A percentile compares a stretch with the other conserved stretches of the same genome.
phyloP scores from a whole-genome alignment of 2,797 vertebrate genomes.

The Podarcis siculus region DNA sequence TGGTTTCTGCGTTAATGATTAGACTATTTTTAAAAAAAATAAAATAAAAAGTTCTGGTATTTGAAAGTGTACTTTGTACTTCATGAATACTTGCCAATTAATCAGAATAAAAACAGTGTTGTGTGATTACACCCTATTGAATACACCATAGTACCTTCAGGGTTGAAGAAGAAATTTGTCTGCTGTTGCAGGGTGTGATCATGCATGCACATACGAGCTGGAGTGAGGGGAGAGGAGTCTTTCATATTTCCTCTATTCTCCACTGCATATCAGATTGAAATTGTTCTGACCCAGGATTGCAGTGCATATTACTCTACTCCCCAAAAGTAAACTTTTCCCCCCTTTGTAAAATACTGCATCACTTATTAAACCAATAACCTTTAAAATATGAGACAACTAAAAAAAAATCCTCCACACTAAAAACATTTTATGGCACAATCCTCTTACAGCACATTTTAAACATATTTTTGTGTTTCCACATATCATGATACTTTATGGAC shows the following conservation, averaged over 20 bases:
- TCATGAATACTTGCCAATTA: slow-evolving; percentile 76
- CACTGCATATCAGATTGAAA: slow-evolving; percentile 67
- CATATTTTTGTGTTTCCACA: slow-evolving; percentile 83
- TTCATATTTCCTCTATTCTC: slow-evolving; percentile 67
- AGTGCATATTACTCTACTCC: slow-evolving; percentile 68
- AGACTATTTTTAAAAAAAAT: slow-evolving; percentile 78
- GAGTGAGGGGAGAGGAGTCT: slow-evolving; percentile 24
- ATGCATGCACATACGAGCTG: neutral
- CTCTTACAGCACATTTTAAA: slow-evolving; percentile 71
- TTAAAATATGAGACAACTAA: slow-evolving; percentile 69
- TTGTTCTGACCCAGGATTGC: slow-evolving; percentile 59
- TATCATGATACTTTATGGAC: slow-evolving; percentile 91
- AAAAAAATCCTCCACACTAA: slow-evolving; percentile 54
- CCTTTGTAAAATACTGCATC: slow-evolving; percentile 72
- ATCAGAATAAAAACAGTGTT: slow-evolving; percentile 76
- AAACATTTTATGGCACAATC: slow-evolving; percentile 73
- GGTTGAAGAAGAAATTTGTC: slow-evolving; percentile 60
- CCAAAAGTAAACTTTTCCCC: slow-evolving; percentile 70
- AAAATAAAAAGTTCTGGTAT: slow-evolving; percentile 80
- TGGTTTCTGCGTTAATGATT: slow-evolving; percentile 81
- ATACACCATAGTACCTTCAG: slow-evolving; percentile 69
- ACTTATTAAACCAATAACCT: slow-evolving; percentile 80
- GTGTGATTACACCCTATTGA: slow-evolving; percentile 73
- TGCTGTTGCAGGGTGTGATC: slow-evolving; percentile 48
- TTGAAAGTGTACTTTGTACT: slow-evolving; percentile 74